Base-by-base conservation (phyloP, 2,888 invertebrate species). In the Drosophila recens region DNA sequence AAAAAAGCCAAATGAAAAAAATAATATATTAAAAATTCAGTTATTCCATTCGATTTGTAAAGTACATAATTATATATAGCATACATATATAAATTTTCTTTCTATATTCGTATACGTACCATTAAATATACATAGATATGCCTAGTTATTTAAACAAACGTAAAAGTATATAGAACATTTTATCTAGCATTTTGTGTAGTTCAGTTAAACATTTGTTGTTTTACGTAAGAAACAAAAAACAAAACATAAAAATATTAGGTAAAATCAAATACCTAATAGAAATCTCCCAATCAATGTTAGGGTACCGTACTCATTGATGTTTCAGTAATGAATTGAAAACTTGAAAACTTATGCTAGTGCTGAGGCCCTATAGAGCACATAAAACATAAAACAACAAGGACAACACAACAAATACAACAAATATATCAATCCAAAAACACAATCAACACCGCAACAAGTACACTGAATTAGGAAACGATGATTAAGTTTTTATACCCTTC, bases 401-500 rank as follows among this genome's bases (percentile, higher is more conserved):
- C 56, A 70, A 64, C 27, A 48, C 20, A 54, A 62, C 27, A 65
- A 53, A 42, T n/a, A 30, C 8, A 30, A 30, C 8, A 30, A 8
- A 20, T 27, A 40, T 46, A 48, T 33, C 15, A 13, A 61, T 40
- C 49, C 42, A 61, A 42, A 48, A 2, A 45, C 51, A 57, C 48
- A 66, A 45, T 1, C 4, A 20, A 51, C 34, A 51, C 51, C 30
- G 51, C 34, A 51, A 51, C 34, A 51, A 36, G 13, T 38, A 57
- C 45, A 75, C 53, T 40, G 42, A 52, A 67, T 72, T 36, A 71
- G 67, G 62, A 57, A 68, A 13, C 40, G 54, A 68, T 45, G 43
- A 67, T 59, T 74, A 74, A 80, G 84, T 85, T 85, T 87, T 87
- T 85, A 84, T 85, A 87, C 84, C 84, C 84, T 85, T 85, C 87